phyloP scores from a whole-genome alignment of 2,797 vertebrate species.

The Protosalanx chinensis region DNA sequence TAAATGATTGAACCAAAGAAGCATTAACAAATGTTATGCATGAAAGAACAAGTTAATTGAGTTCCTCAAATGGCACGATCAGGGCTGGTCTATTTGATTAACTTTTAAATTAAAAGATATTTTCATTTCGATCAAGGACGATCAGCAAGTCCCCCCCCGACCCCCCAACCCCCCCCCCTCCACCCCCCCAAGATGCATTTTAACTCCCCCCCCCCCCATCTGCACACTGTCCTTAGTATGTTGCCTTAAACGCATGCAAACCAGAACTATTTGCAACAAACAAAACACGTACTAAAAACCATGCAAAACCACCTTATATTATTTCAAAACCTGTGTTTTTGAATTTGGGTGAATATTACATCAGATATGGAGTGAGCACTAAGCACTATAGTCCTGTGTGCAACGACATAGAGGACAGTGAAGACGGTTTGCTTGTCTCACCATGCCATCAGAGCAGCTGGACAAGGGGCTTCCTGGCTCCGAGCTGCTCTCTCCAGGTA shows the following conservation, averaged over 20 bases:
- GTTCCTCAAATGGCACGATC: conserved; percentile 18
- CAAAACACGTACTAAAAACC: not conserved
- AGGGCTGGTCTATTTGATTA: conserved; percentile 29
- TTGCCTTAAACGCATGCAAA: too few relatives aligned
- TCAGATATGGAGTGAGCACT: not conserved
- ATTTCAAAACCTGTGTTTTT: not conserved
- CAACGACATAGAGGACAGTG: conserved; percentile 4
- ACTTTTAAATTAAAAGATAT: conserved; percentile 27
- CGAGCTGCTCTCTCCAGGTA: conserved; percentile 83
- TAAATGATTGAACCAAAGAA: conserved; percentile 27
- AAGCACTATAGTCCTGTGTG: not conserved
- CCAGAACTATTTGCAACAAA: not conserved
- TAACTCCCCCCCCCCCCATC: too few relatives aligned
- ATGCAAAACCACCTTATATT: not conserved
- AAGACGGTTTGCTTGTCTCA: conserved; percentile 66
- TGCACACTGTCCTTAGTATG: too few relatives aligned
- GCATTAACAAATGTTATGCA: conserved; percentile 23
- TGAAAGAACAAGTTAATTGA: conserved; percentile 32
- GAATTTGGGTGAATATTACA: not conserved
- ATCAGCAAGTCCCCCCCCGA: not conserved
- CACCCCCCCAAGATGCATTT: too few relatives aligned
- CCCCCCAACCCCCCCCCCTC: too few relatives aligned
- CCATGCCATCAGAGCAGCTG: conserved; percentile 92
- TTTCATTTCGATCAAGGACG: conserved; percentile 13
- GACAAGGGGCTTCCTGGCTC: conserved; percentile 90